Percentiles rank a stretch among this genome's conserved stretches.
phyloP scores from a whole-genome alignment of 2,113 vertebrate genomes.

The Synchiropus splendidus region DNA sequence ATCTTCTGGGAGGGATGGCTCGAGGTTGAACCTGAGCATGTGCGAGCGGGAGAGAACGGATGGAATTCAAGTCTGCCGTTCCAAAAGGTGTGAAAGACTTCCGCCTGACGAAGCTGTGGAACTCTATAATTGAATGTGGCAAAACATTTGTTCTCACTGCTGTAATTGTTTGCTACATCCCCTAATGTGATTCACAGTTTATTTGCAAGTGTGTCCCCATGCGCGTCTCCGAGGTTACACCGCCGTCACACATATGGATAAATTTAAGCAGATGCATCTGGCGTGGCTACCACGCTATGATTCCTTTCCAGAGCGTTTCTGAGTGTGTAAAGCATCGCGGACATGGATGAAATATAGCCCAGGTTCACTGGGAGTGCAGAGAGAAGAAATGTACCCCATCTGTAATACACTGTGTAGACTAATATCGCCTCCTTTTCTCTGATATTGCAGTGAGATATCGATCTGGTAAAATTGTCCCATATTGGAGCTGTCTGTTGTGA shows the following conservation, averaged over 20 bases:
- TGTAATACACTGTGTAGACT: slow-evolving; percentile 99
- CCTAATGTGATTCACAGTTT: slow-evolving; percentile 51
- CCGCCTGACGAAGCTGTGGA: too few relatives aligned
- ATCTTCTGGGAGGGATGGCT: too few relatives aligned
- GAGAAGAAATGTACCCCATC: slow-evolving; percentile 96
- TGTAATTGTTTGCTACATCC: slow-evolving; percentile 55
- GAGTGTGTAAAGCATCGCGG: slow-evolving; percentile 78
- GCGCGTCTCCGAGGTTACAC: slow-evolving; percentile 45
- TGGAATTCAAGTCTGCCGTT: too few relatives aligned
- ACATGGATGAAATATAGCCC: slow-evolving; percentile 87
- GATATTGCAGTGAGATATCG: slow-evolving; percentile 99
- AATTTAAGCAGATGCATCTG: slow-evolving; percentile 77
- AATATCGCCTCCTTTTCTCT: slow-evolving; percentile 99
- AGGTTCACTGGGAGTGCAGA: slow-evolving; percentile 90
- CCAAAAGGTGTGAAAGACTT: too few relatives aligned
- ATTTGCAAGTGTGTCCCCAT: slow-evolving; percentile 54
- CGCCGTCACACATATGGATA: slow-evolving; percentile 59
- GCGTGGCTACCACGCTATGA: slow-evolving; percentile 66
- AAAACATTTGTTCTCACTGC: slow-evolving; percentile 54
- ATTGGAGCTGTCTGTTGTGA: slow-evolving; percentile 99
- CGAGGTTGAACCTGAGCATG: too few relatives aligned
- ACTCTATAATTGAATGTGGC: slow-evolving; percentile 54
- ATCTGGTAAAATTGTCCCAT: slow-evolving; percentile 99
- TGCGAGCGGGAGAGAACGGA: too few relatives aligned
- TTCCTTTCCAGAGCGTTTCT: slow-evolving; percentile 79